Evolutionary conservation across 2,113 vertebrate genomes (phyloP), one percentile per base, ranked within the genome.

Genomic region (Megaleporinus macrocephalus): DNA sequence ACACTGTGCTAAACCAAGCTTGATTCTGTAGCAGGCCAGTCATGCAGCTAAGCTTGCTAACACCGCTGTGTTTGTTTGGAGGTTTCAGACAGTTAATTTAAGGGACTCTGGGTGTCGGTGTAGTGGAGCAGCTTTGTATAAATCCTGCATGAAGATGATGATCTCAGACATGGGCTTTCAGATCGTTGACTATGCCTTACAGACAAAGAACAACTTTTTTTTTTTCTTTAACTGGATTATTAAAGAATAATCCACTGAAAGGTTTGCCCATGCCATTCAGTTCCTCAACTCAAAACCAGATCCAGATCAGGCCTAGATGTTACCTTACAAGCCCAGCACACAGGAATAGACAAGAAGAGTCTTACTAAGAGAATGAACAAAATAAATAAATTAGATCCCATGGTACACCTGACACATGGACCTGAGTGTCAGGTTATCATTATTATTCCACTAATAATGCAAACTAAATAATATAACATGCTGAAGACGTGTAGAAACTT

Each of bases 341-440:
- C 68, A 53, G 49, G 63, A 47, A 81, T 78, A n/a, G 74, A 20
- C 51, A 66, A 79, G 9, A 14, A 29, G 27, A 65, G 4, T 16
- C 12, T 29, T 16, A 15, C 26, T 16, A 65, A 29, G 29, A 14
- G 7, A 65, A 65, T 29, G 26, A 29, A 33, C 22, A 24, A 12
- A 29, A 62, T 12, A 11, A 62, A 2, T 49, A 49, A 14, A 12
- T 10, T 49, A 49, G 4, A 10, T 49, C 13, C 13, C 47, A 51
- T 15, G 55, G 3, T 3, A 57, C n/a, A 26, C n/a, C 20, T 55
- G 53, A 22, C 20, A 22, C 53, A 55, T 16, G 6, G 1, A 1
- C 12, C 16, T 3, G 5, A 22, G 14, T 51, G 1, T 51, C 49
- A 51, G 15, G 49, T 51, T 51, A 18, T 51, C 4, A 16, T 14